Percentiles rank a stretch among this genome's conserved stretches.
Conservation (phyloP, 2,888 invertebrate species). For the Leptothorax acervorum region DNA sequence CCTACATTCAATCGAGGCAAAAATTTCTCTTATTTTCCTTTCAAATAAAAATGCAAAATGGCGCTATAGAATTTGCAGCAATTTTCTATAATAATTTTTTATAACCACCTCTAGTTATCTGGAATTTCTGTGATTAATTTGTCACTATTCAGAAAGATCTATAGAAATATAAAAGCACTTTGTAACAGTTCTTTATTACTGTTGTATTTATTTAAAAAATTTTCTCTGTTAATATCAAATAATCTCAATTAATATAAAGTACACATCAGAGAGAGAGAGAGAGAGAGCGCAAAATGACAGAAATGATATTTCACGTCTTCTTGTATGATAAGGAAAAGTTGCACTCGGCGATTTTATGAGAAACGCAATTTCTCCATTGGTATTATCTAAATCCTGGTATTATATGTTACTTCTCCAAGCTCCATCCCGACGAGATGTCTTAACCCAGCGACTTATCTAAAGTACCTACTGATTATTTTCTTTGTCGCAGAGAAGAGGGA, state of each 20-base stretch:
- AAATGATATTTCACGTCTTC: slow-evolving; percentile 25
- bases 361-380: slow-evolving; percentile 36
- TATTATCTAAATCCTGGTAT: slow-evolving; percentile 42
- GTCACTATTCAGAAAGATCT: not conserved
- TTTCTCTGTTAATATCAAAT: not conserved
- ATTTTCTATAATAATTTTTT: slow-evolving; percentile 27
- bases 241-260: slow-evolving; percentile 26
- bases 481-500: not conserved
- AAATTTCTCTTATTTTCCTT: slow-evolving; percentile 17
- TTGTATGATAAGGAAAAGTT: slow-evolving; percentile 1
- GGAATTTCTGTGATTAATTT: not conserved
- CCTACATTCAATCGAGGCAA: not conserved
- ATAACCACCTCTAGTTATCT: not conserved
- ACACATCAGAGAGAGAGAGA: too few relatives aligned
- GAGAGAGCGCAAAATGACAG: not conserved
- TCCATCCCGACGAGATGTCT: slow-evolving; percentile 20
- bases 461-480: slow-evolving; percentile 49
- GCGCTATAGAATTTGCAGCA: not conserved
- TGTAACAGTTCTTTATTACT: not conserved
- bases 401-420: slow-evolving; percentile 43
- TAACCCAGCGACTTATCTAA: slow-evolving; percentile 8
- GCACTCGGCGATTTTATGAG: not conserved
- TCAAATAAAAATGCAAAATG: slow-evolving; percentile 2
- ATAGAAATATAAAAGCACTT: not conserved
- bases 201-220: not conserved